Conservation (phyloP, 2,797 vertebrate genomes). For the Babyrousa celebensis region DNA sequence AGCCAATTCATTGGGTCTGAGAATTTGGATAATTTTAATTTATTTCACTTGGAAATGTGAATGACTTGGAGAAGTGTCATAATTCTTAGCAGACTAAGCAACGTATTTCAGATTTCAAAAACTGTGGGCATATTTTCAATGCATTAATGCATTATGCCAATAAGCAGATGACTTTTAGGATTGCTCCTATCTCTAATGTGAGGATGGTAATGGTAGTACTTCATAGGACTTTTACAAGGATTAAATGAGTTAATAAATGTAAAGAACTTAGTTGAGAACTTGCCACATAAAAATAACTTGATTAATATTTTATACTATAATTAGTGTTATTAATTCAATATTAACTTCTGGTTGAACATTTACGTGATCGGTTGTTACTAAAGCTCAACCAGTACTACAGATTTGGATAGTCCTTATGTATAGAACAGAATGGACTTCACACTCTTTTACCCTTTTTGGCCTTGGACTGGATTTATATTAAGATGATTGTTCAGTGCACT, state of each 20-base stretch:
- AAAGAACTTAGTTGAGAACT: neutral
- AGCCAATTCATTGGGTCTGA: neutral
- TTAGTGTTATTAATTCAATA: constrained; percentile 1
- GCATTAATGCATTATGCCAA: neutral
- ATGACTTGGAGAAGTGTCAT: neutral
- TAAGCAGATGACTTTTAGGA: neutral
- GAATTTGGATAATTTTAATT: neutral
- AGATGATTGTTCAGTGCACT: neutral
- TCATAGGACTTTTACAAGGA: neutral
- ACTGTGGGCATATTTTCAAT: neutral
- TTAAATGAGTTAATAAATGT: neutral
- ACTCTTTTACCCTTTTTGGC: neutral
- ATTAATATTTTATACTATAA: constrained; percentile 5
- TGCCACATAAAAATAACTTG: neutral
- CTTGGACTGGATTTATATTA: neutral
- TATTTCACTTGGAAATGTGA: neutral
- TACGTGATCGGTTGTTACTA: neutral
- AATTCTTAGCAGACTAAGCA: neutral
- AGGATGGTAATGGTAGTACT: neutral
- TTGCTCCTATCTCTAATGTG: neutral
- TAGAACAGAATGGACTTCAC: neutral
- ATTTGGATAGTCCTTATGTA: neutral
- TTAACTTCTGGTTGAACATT: neutral
- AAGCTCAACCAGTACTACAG: neutral
- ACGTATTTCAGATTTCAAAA: neutral